Conservation (phyloP, 1,140 invertebrate genomes). For the Episyrphus balteatus region DNA sequence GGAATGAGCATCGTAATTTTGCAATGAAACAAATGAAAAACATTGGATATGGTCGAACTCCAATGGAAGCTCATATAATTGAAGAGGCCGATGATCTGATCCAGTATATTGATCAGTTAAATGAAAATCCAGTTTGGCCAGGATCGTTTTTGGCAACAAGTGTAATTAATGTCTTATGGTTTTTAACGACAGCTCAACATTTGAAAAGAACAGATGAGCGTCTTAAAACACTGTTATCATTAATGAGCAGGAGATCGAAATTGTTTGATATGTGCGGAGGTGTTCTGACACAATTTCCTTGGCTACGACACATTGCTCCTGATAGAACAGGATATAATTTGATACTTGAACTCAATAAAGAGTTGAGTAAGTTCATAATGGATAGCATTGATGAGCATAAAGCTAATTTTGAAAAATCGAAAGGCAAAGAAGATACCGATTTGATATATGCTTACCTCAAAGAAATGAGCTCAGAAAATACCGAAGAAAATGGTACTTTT, state of each 20-base stretch:
- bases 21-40: constrained; percentile 54
- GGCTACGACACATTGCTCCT: constrained; percentile 56
- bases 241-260: constrained; percentile 49
- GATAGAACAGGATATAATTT: constrained; percentile 54
- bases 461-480: constrained; percentile 46
- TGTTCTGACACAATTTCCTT: constrained; percentile 53
- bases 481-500: constrained; percentile 39
- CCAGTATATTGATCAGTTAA: constrained; percentile 36
- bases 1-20: constrained; percentile 65
- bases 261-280: constrained; percentile 62
- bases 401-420: constrained; percentile 37
- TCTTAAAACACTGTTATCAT: constrained; percentile 46
- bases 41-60: constrained; percentile 60
- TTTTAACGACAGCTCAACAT: constrained; percentile 51
- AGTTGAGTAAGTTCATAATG: constrained; percentile 47
- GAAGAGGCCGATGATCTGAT: constrained; percentile 47
- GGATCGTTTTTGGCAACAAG: constrained; percentile 42
- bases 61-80: constrained; percentile 60
- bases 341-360: constrained; percentile 48
- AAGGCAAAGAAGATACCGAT: constrained; percentile 42
- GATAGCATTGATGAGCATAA: constrained; percentile 52
- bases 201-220: constrained; percentile 40
- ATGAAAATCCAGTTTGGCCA: constrained; percentile 27
- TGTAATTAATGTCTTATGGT: constrained; percentile 67
- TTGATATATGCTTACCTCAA: constrained; percentile 67